phyloP scores from a whole-genome alignment of 2,113 vertebrate genomes.

The Marmota flaviventris region DNA sequence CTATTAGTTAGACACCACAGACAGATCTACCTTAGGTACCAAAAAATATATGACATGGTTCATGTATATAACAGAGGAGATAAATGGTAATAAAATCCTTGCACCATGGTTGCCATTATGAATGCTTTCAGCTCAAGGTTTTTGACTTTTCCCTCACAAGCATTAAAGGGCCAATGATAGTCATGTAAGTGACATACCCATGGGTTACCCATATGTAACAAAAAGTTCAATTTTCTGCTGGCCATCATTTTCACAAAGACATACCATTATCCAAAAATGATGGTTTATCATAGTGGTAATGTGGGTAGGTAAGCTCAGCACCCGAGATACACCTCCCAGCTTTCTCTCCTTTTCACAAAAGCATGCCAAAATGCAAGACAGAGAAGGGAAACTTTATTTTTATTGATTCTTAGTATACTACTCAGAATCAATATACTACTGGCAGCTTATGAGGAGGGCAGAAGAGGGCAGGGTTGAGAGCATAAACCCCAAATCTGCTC shows the following conservation, averaged over 20 bases:
- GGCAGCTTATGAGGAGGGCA: neutral
- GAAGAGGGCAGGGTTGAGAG: neutral
- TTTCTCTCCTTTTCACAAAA: neutral
- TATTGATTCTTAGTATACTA: neutral
- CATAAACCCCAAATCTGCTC: neutral
- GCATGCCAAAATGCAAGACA: neutral
- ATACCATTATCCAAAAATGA: neutral
- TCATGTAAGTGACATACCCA: neutral
- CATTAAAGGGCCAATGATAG: neutral
- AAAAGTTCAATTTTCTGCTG: conserved; percentile 8
- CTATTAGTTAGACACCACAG: neutral
- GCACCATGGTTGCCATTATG: neutral
- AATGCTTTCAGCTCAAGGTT: neutral
- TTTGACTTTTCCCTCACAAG: neutral
- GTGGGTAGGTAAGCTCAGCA: neutral
- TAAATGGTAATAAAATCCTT: neutral
- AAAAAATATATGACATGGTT: neutral
- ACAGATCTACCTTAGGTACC: neutral
- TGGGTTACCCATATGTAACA: neutral
- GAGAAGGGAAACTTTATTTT: neutral
- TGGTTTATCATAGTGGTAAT: neutral
- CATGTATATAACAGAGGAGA: neutral
- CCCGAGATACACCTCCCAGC: neutral
- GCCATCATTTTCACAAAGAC: neutral
- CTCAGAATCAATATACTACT: neutral